Evolutionary conservation across 2,113 vertebrate species (phyloP).

Genomic region (Passer domesticus): DNA sequence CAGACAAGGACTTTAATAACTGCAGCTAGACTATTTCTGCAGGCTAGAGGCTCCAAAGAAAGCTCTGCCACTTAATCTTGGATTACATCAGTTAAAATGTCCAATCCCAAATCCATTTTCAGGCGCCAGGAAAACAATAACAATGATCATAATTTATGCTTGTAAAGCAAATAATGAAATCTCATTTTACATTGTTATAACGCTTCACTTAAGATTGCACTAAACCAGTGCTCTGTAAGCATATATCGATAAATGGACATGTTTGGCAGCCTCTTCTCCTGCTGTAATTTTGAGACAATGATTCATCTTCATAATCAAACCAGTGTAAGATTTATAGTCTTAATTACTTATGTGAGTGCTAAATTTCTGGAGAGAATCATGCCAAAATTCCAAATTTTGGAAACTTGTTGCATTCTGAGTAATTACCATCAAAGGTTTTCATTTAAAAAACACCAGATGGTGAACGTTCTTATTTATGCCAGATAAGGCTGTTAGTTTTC

Average conservation of each 20-base stretch:
- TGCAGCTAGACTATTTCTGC: slow-evolving; percentile 25
- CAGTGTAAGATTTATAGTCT: slow-evolving; percentile 55
- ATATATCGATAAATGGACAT: slow-evolving; percentile 32
- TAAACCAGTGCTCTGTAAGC: not conserved
- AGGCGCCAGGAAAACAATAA: slow-evolving; percentile 51
- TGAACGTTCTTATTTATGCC: slow-evolving; percentile 45
- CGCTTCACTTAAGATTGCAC: not conserved
- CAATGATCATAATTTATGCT: slow-evolving; percentile 30
- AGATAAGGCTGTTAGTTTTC: slow-evolving; percentile 43
- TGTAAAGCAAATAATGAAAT: slow-evolving; percentile 27
- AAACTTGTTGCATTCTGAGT: slow-evolving; percentile 31
- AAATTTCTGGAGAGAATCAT: slow-evolving; percentile 30
- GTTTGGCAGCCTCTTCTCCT: slow-evolving; percentile 25
- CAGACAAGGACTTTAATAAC: not conserved
- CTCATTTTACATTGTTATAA: slow-evolving; percentile 34
- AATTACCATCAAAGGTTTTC: slow-evolving; percentile 58
- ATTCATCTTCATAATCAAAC: slow-evolving; percentile 35
- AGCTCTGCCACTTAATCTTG: slow-evolving; percentile 42
- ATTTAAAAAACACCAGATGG: slow-evolving; percentile 61
- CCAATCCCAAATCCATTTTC: slow-evolving; percentile 49
- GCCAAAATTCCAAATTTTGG: slow-evolving; percentile 48
- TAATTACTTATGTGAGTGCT: slow-evolving; percentile 42
- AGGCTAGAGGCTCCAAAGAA: slow-evolving; percentile 34
- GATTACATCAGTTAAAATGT: slow-evolving; percentile 56
- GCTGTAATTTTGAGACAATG: slow-evolving; percentile 39